Percentiles rank a stretch among this genome's conserved stretches.
Evolutionary conservation across 2,797 vertebrate genomes (phyloP).

Genomic region (Mus spretus): DNA sequence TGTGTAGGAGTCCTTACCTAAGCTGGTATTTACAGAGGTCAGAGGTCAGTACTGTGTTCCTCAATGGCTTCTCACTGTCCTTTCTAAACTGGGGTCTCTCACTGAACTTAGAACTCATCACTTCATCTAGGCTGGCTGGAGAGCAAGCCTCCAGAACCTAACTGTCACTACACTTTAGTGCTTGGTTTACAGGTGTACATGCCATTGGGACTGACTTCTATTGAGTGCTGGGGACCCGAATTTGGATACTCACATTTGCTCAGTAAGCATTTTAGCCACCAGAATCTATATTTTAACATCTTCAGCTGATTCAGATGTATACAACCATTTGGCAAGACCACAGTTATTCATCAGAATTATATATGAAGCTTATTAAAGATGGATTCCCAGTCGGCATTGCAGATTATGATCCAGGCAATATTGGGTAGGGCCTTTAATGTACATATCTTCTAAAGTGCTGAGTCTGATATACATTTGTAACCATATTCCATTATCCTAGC

Average conservation of each 20-base stretch:
- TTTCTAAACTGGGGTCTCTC: background rate
- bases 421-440: background rate
- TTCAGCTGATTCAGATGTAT: background rate
- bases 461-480: background rate
- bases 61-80: background rate
- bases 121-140: background rate
- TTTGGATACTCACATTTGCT: background rate
- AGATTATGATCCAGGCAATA: background rate
- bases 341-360: background rate
- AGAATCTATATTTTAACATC: background rate
- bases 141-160: background rate
- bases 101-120: background rate
- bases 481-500: background rate
- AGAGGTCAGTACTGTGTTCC: background rate
- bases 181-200: background rate
- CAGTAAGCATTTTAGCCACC: background rate
- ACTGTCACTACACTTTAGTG: background rate
- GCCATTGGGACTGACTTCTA: background rate
- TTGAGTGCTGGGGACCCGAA: background rate
- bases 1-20: background rate
- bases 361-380: background rate
- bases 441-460: background rate
- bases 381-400: background rate
- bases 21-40: background rate
- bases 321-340: background rate